Conservation (phyloP, 2,797 vertebrate genomes). For the Antennarius maculatus region DNA sequence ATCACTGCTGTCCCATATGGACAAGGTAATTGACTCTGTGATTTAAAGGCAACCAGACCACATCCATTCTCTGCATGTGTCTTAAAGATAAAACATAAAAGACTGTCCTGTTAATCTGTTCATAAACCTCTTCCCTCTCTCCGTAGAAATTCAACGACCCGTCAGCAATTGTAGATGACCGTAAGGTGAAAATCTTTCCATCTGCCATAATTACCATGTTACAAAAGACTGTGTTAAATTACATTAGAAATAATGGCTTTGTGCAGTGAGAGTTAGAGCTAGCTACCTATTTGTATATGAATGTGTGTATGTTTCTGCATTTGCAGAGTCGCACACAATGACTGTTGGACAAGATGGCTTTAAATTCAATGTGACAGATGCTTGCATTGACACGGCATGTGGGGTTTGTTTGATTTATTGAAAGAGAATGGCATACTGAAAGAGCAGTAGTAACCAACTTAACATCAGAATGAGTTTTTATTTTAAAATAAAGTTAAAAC, state of each 20-base stretch:
- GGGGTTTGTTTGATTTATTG: not conserved
- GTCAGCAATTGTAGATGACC: constrained; percentile 77
- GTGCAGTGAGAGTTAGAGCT: constrained; percentile 59
- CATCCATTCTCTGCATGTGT: constrained; percentile 71
- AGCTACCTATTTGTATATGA: constrained; percentile 22
- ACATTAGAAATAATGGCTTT: constrained; percentile 68
- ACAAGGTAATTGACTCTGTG: constrained; percentile 80
- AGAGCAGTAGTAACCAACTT: no score
- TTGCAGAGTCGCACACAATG: not conserved
- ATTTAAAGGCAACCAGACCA: constrained; percentile 76
- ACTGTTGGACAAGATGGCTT: not conserved
- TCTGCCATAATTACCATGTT: constrained; percentile 79
- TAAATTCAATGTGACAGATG: constrained; percentile 9
- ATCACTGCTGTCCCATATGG: constrained; percentile 81
- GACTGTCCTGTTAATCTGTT: constrained; percentile 79
- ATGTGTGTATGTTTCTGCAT: constrained; percentile 3
- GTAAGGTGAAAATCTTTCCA: constrained; percentile 78
- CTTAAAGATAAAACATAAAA: constrained; percentile 85
- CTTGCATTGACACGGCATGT: not conserved
- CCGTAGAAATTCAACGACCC: constrained; percentile 73
- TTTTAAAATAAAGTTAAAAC: no score
- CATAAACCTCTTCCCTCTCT: constrained; percentile 60
- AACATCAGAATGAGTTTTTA: no score
- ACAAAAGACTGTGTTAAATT: constrained; percentile 73
- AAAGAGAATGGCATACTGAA: no score